Conservation (phyloP, 2,797 vertebrate species). For the Malacoraja senta region DNA sequence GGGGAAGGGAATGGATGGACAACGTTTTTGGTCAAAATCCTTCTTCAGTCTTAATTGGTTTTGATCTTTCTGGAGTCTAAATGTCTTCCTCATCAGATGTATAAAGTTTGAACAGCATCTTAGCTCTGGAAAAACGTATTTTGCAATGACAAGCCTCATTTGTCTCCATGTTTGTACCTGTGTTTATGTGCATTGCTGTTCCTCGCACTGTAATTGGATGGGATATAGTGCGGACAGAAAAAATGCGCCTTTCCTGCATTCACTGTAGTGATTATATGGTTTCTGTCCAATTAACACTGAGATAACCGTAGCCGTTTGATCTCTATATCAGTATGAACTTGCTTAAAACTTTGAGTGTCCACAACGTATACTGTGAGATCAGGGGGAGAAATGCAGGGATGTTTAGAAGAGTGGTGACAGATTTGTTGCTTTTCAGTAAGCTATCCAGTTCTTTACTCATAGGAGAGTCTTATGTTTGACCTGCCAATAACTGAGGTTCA, state of each 20-base stretch:
- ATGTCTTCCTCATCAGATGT: conserved; percentile 5
- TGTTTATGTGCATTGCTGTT: background rate
- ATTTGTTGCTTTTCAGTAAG: background rate
- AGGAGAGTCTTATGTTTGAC: background rate
- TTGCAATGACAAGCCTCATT: background rate
- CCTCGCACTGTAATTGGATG: background rate
- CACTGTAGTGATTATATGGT: background rate
- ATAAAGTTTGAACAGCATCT: background rate
- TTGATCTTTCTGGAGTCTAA: background rate
- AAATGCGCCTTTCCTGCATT: background rate
- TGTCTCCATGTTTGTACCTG: no score
- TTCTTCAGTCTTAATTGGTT: background rate
- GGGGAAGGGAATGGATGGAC: no score
- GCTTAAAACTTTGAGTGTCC: background rate
- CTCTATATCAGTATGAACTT: background rate
- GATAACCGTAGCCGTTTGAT: background rate
- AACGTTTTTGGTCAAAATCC: no score
- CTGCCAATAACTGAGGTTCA: background rate
- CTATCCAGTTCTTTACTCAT: background rate
- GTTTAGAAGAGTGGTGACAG: background rate
- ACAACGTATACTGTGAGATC: no score
- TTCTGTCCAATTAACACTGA: background rate
- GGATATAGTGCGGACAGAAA: background rate
- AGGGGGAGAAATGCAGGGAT: no score
- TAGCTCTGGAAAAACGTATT: background rate